A percentile compares a stretch with the other conserved stretches of the same genome.
phyloP scores from a whole-genome alignment of 2,888 invertebrate genomes.

The Cyclophora punctaria region DNA sequence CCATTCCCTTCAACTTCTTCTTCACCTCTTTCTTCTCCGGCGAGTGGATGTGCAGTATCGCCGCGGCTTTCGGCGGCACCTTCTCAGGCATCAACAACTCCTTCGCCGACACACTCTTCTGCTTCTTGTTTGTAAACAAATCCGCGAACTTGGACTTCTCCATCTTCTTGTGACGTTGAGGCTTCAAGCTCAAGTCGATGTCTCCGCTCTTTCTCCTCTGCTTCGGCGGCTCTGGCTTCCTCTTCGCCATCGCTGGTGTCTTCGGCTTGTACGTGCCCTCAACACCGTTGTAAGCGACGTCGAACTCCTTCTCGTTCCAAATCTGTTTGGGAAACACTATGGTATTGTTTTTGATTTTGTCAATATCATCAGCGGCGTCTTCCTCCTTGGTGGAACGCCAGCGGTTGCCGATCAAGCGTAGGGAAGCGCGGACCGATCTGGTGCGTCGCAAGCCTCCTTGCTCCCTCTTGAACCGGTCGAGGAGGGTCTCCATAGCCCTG shows the following conservation, averaged over 20 bases:
- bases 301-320: conserved; percentile 61
- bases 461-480: conserved; percentile 69
- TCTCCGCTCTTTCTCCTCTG: conserved; percentile 61
- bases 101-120: conserved; percentile 61
- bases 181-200: conserved; percentile 57
- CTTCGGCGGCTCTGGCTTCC: conserved; percentile 47
- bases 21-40: conserved; percentile 50
- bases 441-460: conserved; percentile 75
- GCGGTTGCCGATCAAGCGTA: conserved; percentile 79
- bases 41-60: conserved; percentile 74
- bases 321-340: conserved; percentile 54
- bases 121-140: conserved; percentile 64
- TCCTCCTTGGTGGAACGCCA: conserved; percentile 70
- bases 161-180: conserved; percentile 50
- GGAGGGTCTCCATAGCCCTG: conserved; percentile 72
- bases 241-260: conserved; percentile 64
- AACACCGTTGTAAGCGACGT: conserved; percentile 58
- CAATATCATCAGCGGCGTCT: conserved; percentile 43
- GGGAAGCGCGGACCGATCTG: conserved; percentile 81
- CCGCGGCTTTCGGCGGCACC: conserved; percentile 78
- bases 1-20: conserved; percentile 55
- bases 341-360: conserved; percentile 50
- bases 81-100: conserved; percentile 62
- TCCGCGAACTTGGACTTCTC: conserved; percentile 67
- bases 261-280: conserved; percentile 67